Base-by-base conservation (phyloP, 1,140 invertebrate genomes). In the Drosophila elegans region DNA sequence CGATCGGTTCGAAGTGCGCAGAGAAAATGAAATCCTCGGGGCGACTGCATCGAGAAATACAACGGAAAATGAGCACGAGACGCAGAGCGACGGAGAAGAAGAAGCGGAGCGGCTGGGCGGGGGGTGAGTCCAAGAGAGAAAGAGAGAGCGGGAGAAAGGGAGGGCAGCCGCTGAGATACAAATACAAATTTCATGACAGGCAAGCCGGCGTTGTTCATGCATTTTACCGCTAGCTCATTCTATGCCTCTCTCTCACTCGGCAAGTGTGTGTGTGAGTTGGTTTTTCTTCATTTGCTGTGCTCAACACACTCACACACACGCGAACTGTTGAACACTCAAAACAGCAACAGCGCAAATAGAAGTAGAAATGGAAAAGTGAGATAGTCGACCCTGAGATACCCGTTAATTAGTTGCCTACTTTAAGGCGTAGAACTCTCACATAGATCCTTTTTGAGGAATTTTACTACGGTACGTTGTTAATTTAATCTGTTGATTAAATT, bases 1-100 rank as follows among this genome's bases (percentile, higher is more conserved):
- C 83, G 88, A 91, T 91, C 88, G 74, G 80, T 75, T 78, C 83
- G 83, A 91, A 90, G 88, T 84, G 77, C 88, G 88, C 88, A 84
- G 84, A 91, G 83, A 83, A 77, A 91, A 91, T 91, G 88, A 68
- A 66, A 21, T 52, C 46, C 64, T 66, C 46, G 39, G 60, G 49
- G 77, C 79, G 85, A 88, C 73, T 88, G 84, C 84, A 88, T 74
- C 80, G 80, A 90, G 78, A 88, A 88, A 74, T 89, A 88, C 85
- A 89, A 78, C 83, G 83, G 82, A 81, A 86, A 86, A 88, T 86
- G 84, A 89, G 84, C 85, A 78, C 84, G 67, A 76, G 73, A 52
- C 73, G 73, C 44, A 76, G 73, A 75, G 72, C 44, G 27, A 45
- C 7, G 73, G n/a, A 42, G 64, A 41, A 64, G 48, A 38, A 34